A percentile compares a stretch with the other conserved stretches of the same genome.
Conservation (phyloP, 2,888 invertebrate species). For the Philaethria dido region DNA sequence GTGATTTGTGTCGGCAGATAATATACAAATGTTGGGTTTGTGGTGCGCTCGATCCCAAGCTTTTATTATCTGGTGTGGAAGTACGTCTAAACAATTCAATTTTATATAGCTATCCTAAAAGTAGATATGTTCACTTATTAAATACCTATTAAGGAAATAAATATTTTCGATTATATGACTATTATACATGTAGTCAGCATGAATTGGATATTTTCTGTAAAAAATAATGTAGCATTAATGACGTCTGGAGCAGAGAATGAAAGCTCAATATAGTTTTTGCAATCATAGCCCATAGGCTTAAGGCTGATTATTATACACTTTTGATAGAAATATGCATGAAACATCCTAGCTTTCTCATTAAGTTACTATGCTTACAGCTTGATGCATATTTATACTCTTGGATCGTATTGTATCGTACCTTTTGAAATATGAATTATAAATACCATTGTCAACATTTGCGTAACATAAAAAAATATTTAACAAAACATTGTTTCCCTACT, state of each 20-base stretch:
- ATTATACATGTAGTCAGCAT: too few species aligned
- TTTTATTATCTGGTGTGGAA: not conserved
- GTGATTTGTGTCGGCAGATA: conserved; percentile 81
- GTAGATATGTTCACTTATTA: not conserved
- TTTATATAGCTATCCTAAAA: not conserved
- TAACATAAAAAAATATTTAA: too few species aligned
- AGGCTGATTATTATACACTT: not conserved
- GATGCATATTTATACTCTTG: not conserved
- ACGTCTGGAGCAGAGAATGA: not conserved
- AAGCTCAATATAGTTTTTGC: not conserved
- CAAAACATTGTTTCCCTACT: too few species aligned
- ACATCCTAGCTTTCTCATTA: conserved; percentile 12
- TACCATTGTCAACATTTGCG: not conserved
- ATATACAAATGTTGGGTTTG: conserved; percentile 54
- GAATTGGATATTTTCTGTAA: not conserved
- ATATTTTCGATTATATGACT: not conserved
- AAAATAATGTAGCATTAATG: too few species aligned
- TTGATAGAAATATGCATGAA: not conserved
- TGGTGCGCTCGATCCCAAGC: conserved; percentile 11
- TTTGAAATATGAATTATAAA: not conserved
- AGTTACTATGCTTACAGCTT: not conserved
- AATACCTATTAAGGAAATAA: not conserved
- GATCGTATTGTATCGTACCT: not conserved
- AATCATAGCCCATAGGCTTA: not conserved
- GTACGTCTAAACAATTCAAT: not conserved